Evolutionary conservation across 2,797 vertebrate species (phyloP), one percentile per base, ranked within the genome.

Genomic region (Hemibagrus guttatus): DNA sequence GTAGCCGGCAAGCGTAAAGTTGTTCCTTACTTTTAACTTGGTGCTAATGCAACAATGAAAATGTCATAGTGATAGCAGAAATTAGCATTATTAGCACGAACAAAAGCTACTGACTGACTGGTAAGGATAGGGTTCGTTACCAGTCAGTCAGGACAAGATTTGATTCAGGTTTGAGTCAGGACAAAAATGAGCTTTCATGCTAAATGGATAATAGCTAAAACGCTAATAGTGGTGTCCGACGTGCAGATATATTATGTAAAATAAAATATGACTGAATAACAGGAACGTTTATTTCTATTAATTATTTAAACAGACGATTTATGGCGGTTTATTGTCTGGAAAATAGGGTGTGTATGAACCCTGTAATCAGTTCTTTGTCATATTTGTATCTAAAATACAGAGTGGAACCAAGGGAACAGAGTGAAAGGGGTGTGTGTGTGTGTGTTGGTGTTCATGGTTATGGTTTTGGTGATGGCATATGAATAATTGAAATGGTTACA

Each of bases 391-490:
- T 13, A 80, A 39, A 80, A 80, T 80, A 6, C 21, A 42, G 56
- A 80, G 35, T 19, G 21, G 78, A 80, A 59, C 31, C 35, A 42
- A 14, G n/a, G 26, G 78, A 56, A 56, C n/a, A 28, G 26, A 49
- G 46, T 49, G 46, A 28, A 31, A 39, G 31, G 11, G 4, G 54
- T 1, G 19, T 31, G 75, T 11, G 31, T 35, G 46, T 52, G 75
- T 26, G 54, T 79, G 54, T 39, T 61, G 42, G 61, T 35, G 49
- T 78, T 85, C 75, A 68, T 79, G 63, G 84, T 79, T 74, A 68
- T 85, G 74, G 9, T 66, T 85, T 69, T 85, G 75, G 84, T 79
- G 84, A 85, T 85, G 61, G 49, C 13, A 58, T 64, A 68, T 85
- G 52, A 85, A 79, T 85, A 72, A 84, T 84, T 74, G 6, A 84